These are phyloP conservation scores for Drosophila murphyi DNA, from an alignment of 1,140 invertebrate genomes.

Conservation along the genomic window DNA sequence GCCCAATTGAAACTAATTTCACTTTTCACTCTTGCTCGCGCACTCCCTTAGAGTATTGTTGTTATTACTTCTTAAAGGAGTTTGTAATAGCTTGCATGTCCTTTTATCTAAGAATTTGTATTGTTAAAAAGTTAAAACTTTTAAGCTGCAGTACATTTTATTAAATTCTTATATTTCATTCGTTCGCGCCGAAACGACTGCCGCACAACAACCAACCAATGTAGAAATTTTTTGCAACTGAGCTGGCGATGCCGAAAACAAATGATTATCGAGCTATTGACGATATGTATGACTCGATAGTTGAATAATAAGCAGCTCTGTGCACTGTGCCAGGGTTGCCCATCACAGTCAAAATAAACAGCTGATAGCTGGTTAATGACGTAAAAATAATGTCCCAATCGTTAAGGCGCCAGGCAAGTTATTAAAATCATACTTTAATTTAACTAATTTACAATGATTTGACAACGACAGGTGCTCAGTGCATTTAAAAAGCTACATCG, in stretches of 20 bases:
- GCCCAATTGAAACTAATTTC: slow-evolving; percentile 44
- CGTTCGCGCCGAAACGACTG: slow-evolving; percentile 9
- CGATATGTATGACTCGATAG: slow-evolving; percentile 20
- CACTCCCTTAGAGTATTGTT: slow-evolving; percentile 13
- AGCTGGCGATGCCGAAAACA: slow-evolving; percentile 44
- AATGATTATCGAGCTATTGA: slow-evolving; percentile 17
- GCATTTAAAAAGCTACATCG: slow-evolving; percentile 80
- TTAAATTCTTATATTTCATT: neutral
- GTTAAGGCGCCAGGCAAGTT: slow-evolving; percentile 60
- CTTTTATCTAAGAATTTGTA: slow-evolving; percentile 2
- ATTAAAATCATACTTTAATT: neutral
- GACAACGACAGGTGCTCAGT: slow-evolving; percentile 56
- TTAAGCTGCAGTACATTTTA: slow-evolving; percentile 17
- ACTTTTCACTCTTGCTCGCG: slow-evolving; percentile 33
- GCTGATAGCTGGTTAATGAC: slow-evolving; percentile 16
- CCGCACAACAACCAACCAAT: slow-evolving; percentile 11
- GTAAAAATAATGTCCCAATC: slow-evolving; percentile 66
- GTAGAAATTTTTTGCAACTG: slow-evolving; percentile 45
- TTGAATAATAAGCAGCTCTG: neutral
- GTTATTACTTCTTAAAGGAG: slow-evolving; percentile 2
- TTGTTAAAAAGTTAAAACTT: slow-evolving; percentile 25
- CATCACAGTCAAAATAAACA: neutral
- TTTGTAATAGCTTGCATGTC: slow-evolving; percentile 16
- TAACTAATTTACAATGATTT: neutral
- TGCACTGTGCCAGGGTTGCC: neutral